Conservation (phyloP, 2,113 vertebrate genomes). For the Eudyptes chrysolophus region DNA sequence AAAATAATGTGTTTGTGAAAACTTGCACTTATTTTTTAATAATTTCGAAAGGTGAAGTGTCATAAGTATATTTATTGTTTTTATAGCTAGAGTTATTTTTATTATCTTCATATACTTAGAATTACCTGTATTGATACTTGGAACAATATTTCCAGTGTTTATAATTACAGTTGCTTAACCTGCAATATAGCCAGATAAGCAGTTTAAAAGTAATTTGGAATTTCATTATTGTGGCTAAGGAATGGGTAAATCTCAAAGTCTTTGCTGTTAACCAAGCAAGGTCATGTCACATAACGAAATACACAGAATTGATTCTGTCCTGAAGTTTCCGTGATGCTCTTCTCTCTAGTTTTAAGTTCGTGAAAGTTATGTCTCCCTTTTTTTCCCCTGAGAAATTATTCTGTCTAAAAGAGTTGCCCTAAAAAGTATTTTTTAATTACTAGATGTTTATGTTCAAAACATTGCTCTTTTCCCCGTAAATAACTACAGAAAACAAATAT, state of each 20-base stretch:
- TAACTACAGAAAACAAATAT: not conserved
- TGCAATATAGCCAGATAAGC: conserved; percentile 47
- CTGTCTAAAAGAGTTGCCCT: not conserved
- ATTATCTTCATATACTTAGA: conserved; percentile 58
- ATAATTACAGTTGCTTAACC: conserved; percentile 68
- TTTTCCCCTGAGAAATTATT: not conserved
- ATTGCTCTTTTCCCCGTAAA: not conserved
- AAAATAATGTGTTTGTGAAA: conserved; percentile 34
- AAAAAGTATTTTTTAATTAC: not conserved
- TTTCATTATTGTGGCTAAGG: conserved; percentile 57
- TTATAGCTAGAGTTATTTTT: conserved; percentile 44
- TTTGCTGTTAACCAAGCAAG: not conserved
- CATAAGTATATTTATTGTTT: conserved; percentile 45
- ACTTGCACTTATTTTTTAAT: conserved; percentile 47
- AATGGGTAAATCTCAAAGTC: conserved; percentile 13
- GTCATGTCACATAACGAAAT: not conserved
- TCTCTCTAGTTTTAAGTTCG: not conserved
- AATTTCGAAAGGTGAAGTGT: conserved; percentile 49
- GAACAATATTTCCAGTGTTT: conserved; percentile 55
- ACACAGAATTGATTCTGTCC: not conserved
- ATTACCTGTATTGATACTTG: conserved; percentile 64
- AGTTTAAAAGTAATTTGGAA: conserved; percentile 54
- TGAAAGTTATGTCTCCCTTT: too few relatives aligned
- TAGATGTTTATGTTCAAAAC: not conserved
- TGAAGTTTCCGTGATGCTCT: not conserved